Conservation (phyloP, 2,888 invertebrate genomes). For the Megamerina dolium region DNA sequence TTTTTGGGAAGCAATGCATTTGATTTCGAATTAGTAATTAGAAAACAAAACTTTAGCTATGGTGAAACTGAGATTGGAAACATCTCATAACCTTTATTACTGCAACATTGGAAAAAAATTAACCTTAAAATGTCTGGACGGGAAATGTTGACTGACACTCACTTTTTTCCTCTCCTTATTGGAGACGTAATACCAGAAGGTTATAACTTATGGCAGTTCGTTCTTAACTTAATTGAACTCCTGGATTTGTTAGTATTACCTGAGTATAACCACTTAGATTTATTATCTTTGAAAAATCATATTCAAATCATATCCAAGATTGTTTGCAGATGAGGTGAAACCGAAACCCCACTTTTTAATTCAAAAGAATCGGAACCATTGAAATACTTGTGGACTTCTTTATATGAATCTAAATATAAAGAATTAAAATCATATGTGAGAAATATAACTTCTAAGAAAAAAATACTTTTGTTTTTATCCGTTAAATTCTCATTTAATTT, state of each 20-base stretch:
- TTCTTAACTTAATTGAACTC: conserved; percentile 3
- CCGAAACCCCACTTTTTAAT: conserved; percentile 5
- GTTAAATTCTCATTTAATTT: too few relatives aligned
- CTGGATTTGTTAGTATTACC: conserved; percentile 5
- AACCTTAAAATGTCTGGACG: conserved; percentile 7
- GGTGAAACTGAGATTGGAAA: conserved; percentile 4
- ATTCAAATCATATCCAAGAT: too few relatives aligned
- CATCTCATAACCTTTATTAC: conserved; percentile 1
- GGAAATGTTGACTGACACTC: conserved; percentile 3
- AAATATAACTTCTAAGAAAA: too few relatives aligned
- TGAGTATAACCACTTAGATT: too few relatives aligned
- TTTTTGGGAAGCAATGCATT: conserved; percentile 14
- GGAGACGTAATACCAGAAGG: conserved; percentile 8
- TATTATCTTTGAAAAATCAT: too few relatives aligned
- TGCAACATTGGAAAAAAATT: conserved; percentile 1
- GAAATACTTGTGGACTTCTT: conserved; percentile 2
- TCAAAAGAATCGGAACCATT: conserved; percentile 5
- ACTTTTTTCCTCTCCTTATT: conserved; percentile 7
- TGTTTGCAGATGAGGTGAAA: conserved; percentile 5
- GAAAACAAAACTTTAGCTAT: conserved; percentile 4
- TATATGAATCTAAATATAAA: conserved; percentile 2
- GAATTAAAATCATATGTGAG: not conserved
- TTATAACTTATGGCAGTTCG: conserved; percentile 4
- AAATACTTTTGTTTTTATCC: too few relatives aligned
- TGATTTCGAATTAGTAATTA: conserved; percentile 14